Conservation (phyloP, 2,888 invertebrate species). For the Cosmia pyralina region DNA sequence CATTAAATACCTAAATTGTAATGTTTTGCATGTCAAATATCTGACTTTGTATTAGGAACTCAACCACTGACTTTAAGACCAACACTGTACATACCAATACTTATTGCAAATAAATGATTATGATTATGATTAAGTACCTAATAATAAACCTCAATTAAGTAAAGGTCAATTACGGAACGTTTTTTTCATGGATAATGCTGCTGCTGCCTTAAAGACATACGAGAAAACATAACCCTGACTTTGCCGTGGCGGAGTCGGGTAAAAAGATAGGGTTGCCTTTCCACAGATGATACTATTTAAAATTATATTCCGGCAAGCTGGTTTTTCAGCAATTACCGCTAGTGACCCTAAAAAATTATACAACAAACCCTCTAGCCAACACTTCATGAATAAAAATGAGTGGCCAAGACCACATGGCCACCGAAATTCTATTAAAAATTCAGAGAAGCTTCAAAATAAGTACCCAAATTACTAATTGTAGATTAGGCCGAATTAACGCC, state of each 20-base stretch:
- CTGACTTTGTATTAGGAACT: too few relatives aligned
- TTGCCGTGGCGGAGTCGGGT: background rate
- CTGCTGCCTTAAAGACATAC: background rate
- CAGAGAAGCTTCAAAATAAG: conserved; percentile 31
- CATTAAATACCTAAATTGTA: too few relatives aligned
- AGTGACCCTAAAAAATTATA: conserved; percentile 21
- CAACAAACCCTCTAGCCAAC: conserved; percentile 1
- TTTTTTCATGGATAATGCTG: too few relatives aligned
- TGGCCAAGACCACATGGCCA: conserved; percentile 21
- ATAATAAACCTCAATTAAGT: too few relatives aligned
- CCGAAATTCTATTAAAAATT: conserved; percentile 32
- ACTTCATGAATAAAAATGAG: conserved; percentile 50
- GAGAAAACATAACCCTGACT: background rate
- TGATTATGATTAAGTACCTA: too few relatives aligned
- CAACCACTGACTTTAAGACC: too few relatives aligned
- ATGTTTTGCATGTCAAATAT: too few relatives aligned
- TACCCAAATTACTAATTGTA: conserved; percentile 36
- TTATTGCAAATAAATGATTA: too few relatives aligned
- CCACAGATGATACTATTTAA: background rate
- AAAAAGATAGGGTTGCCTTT: background rate
- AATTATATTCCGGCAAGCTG: background rate
- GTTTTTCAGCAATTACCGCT: background rate
- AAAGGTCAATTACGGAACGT: too few relatives aligned
- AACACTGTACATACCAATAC: too few relatives aligned
- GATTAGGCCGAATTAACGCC: conserved; percentile 43